phyloP scores from a whole-genome alignment of 2,888 invertebrate genomes.

The Sinotaia quadrata region DNA sequence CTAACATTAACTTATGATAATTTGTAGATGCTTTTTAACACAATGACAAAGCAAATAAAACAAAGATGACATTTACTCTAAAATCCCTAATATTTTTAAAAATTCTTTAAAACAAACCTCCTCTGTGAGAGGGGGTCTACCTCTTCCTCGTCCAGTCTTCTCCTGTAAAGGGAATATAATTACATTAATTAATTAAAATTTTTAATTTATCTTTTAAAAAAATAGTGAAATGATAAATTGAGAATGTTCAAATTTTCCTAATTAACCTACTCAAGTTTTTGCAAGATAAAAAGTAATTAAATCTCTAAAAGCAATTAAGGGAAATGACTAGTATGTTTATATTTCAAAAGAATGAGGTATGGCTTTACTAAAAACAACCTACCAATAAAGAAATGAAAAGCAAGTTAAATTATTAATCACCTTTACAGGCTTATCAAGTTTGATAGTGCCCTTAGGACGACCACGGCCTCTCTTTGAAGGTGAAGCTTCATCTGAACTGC shows the following conservation, averaged over 20 bases:
- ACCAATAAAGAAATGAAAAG: neutral
- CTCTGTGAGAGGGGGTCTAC: constrained; percentile 22
- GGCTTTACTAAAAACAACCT: neutral
- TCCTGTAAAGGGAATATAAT: neutral
- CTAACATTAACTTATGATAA: too few relatives aligned
- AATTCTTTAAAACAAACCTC: constrained; percentile 9
- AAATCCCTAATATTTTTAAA: neutral
- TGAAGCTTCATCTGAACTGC: neutral
- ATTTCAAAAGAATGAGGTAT: neutral
- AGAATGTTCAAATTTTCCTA: too few relatives aligned
- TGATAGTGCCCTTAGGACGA: constrained; percentile 20
- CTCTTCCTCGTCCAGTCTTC: constrained; percentile 17
- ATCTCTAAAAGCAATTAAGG: too few relatives aligned
- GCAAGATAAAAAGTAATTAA: too few relatives aligned
- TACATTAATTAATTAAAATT: too few relatives aligned
- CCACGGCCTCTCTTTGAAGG: constrained; percentile 24
- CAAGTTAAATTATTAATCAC: neutral
- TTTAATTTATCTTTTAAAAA: too few relatives aligned
- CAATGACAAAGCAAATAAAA: neutral
- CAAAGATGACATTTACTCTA: neutral
- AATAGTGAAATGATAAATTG: too few relatives aligned
- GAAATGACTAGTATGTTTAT: neutral
- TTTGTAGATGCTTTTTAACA: too few relatives aligned
- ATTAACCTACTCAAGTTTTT: too few relatives aligned
- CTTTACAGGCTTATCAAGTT: neutral